Base-by-base conservation (phyloP, 2,888 invertebrate genomes). In the Cryptocheilus praepositus region DNA sequence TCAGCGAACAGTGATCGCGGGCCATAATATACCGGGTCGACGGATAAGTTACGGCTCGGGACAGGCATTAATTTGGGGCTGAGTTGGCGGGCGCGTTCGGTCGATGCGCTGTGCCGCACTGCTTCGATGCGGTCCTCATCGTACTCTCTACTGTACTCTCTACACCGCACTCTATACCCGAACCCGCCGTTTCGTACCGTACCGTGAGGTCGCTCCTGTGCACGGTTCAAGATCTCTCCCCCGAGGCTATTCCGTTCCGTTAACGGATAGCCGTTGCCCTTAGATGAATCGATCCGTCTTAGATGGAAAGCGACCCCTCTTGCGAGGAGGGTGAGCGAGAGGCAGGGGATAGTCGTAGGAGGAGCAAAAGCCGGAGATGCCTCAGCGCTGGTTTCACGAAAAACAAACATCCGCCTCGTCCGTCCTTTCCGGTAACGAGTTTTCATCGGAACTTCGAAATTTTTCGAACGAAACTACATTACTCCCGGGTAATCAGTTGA, bases 41-140 rank as follows among this genome's bases (percentile, higher is more conserved):
- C 58, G 75, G 77, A 80, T 83, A 83, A 83, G 81, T 83, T 83
- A 82, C 78, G 79, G 83, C 80, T 44, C 72, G 81, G 81, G 84
- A 85, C 85, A 81, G 77, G 79, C 87, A 88, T 87, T 87, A 88
- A 88, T 88, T 87, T 83, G 76, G 61, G 66, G 76, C 79, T 71
- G 83, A 80, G 83, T 81, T 78, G 78, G 78, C 76, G 74, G 76
- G 73, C 52, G 25, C 43, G 43, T 16, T 75, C 81, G 81, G 77
- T 80, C 75, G 76, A 70, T 71, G 74, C 63, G 70, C 71, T 28
- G 68, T 61, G 64, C 61, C n/a, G 28, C 28, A 25, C 28, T 8
- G 55, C 21, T 36, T 11, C 25, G 51, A 51, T 51, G 28, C 43
- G n/a, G 51, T 51, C 43, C 36, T 25, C 45, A 45, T 49, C 19